A percentile compares a stretch with the other conserved stretches of the same genome.
phyloP scores from a whole-genome alignment of 2,113 vertebrate species.

The Felis catus region DNA sequence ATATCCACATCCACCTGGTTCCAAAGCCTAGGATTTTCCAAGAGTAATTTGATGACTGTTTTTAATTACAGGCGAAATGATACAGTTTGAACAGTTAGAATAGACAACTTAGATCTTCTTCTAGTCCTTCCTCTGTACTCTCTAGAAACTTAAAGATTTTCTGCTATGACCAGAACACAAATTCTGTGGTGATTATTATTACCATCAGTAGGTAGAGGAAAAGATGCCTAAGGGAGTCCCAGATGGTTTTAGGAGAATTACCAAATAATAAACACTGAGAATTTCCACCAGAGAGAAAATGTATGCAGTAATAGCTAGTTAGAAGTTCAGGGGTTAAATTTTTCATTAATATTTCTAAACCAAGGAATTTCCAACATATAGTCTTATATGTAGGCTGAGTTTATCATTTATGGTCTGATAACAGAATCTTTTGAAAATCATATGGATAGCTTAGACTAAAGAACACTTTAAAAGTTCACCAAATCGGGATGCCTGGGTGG shows the following conservation, averaged over 20 bases:
- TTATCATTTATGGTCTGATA: not conserved
- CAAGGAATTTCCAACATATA: not conserved
- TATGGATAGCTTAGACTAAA: not conserved
- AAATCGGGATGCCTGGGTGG: not conserved
- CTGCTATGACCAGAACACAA: not conserved
- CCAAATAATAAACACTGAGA: not conserved
- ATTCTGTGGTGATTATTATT: not conserved
- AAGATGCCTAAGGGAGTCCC: not conserved
- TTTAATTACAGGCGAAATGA: not conserved
- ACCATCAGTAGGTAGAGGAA: not conserved
- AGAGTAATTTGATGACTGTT: not conserved
- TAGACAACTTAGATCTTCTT: not conserved
- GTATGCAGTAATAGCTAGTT: not conserved
- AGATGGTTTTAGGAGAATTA: not conserved
- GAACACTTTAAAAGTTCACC: not conserved
- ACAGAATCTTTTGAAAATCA: constrained; percentile 17
- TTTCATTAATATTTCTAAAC: not conserved
- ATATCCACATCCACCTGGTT: not conserved
- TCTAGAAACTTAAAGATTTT: not conserved
- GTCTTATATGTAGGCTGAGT: not conserved
- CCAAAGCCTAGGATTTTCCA: not conserved
- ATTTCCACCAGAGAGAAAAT: not conserved
- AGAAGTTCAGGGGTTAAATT: not conserved
- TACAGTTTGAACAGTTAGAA: not conserved
- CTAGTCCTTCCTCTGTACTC: not conserved